Evolutionary conservation across 2,797 vertebrate genomes (phyloP).

Genomic region (Arrhamphus sclerolepis): DNA sequence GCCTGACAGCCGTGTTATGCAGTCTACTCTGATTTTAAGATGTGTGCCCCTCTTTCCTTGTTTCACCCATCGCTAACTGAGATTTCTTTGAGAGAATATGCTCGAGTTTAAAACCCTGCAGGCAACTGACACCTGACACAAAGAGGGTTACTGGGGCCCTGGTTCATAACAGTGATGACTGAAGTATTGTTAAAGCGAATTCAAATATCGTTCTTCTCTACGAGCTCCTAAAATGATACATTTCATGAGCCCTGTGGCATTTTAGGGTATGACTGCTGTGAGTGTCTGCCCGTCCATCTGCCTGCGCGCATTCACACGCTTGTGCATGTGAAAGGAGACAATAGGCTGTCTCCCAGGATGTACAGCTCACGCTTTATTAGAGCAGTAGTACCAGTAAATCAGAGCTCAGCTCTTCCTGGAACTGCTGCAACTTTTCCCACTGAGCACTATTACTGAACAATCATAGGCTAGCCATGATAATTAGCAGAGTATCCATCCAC

Average conservation of each 20-base stretch:
- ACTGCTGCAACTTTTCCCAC: constrained; percentile 88
- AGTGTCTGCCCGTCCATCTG: constrained; percentile 31
- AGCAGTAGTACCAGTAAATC: constrained; percentile 88
- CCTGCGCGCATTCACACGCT: constrained; percentile 65
- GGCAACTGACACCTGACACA: constrained; percentile 43
- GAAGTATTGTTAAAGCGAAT: constrained; percentile 38
- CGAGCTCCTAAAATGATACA: constrained; percentile 52
- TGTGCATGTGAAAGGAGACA: constrained; percentile 75
- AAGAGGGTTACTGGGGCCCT: constrained; percentile 27
- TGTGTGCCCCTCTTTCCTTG: constrained; percentile 36
- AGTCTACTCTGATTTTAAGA: constrained; percentile 27
- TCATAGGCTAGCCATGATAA: constrained; percentile 88
- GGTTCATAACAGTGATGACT: constrained; percentile 39
- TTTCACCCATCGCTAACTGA: constrained; percentile 35
- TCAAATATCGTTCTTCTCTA: constrained; percentile 44
- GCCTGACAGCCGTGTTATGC: constrained; percentile 41
- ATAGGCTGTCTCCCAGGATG: constrained; percentile 83
- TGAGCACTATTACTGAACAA: constrained; percentile 90
- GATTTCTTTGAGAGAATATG: constrained; percentile 48
- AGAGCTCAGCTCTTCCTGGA: constrained; percentile 88
- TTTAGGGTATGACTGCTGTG: constrained; percentile 55
- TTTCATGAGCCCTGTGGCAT: constrained; percentile 52
- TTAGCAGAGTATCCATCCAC: constrained; percentile 86
- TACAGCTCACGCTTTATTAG: constrained; percentile 86
- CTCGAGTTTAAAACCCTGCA: constrained; percentile 42